Base-by-base conservation (phyloP, 2,888 invertebrate genomes). In the Apodemia duryi region DNA sequence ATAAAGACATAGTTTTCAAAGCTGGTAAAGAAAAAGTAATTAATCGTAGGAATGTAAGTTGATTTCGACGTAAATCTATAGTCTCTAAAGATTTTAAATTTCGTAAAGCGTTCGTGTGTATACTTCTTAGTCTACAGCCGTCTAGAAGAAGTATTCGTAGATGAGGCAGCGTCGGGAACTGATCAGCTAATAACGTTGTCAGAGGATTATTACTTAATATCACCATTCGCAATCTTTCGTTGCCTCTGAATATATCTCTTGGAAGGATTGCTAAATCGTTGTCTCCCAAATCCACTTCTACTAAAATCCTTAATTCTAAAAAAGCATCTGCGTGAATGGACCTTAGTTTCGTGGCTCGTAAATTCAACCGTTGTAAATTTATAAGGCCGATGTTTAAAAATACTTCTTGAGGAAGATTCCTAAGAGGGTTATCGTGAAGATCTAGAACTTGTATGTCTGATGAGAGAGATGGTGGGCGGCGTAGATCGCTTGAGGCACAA, bases 231-330 rank as follows among this genome's bases (percentile, higher is more conserved):
- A 97, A 91, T 71, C 97, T 93, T 83, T 96, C 96, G 89, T 97
- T 97, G 71, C 97, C 97, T 82, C 94, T 93, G 80, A 97, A 97
- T 62, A 97, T 97, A 69, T 95, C 95, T 71, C 94, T 95, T 71
- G 97, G 95, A 65, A 97, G 83, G 78, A 91, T 93, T 67, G 94
- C 93, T 67, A 97, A 93, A 76, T 95, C 94, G 92, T 98, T 98
- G 79, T 97, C 95, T 63, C 96, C 96, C 76, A 98, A 92, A 88
- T 98, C 97, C 68, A 98, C 95, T 91, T 98, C 97, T 38, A 97
- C 94, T 61, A 98, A 90, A 73, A 97, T 97, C 69, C 95, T 95
- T 76, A 98, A 93, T 80, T 97, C 96, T 76, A 95, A 93, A 85
- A 98, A 98, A n/a, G 97, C 96, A 77, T 97, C 96, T 66, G 94